Base-by-base conservation (phyloP, 2,888 invertebrate species). In the Eupithecia insigniata region DNA sequence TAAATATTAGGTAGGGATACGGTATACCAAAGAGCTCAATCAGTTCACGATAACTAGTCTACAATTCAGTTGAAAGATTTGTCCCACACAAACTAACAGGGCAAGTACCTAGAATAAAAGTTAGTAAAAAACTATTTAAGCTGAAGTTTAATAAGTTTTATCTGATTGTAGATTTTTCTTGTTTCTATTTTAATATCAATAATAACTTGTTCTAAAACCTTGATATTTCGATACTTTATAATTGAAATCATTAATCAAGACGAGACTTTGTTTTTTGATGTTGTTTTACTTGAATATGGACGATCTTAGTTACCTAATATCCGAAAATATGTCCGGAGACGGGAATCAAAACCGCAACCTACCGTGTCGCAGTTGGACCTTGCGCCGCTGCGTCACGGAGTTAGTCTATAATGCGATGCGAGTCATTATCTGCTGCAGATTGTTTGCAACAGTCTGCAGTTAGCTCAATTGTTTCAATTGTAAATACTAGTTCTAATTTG, bases 201-300 rank as follows among this genome's bases (percentile, higher is more conserved):
- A n/a, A 34, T 22, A 64, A 64, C 62, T 34, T 22, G 62, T 64
- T 64, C 14, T 6, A 5, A 34, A 64, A 26, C 84, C 83, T 78
- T 84, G 83, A 81, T 83, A 80, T 82, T 82, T 36, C 60, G n/a
- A 55, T 76, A 68, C 36, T 70, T 78, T 69, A 72, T 73, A 80
- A 75, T 70, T 71, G 75, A 73, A 73, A 62, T 69, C 67, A 72
- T 78, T 66, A 65, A 72, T 74, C 71, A 66, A 64, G 58, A 70
- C 73, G 43, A 67, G 26, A 60, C 18, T 39, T 10, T 22, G 18
- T 18, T 61, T 43, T n/a, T 43, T 12, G n/a, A 39, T 51, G 18
- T 60, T 28, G 51, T 51, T 22, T 51, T 51, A 51, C 22, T 68
- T 68, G 22, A 64, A 22, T 12, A 10, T 32, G 16, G 18, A 10